Evolutionary conservation across 2,113 vertebrate species (phyloP).

Genomic region (Microtus oregoni): DNA sequence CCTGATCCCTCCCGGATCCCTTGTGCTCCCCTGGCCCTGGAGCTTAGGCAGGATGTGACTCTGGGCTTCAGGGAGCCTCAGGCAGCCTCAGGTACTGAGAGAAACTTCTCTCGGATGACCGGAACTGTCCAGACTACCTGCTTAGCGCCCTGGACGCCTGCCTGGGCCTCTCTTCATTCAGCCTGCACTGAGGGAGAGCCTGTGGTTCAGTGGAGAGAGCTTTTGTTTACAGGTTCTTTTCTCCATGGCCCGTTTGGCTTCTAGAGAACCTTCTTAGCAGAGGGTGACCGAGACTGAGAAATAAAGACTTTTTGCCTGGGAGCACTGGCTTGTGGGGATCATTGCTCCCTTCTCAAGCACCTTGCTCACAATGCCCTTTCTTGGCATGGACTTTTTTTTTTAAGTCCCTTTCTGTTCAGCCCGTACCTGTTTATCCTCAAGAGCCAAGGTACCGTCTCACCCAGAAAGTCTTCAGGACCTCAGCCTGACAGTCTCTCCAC

Average conservation of each 20-base stretch:
- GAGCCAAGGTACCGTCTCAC: neutral
- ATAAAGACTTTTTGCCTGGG: neutral
- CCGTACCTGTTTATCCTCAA: neutral
- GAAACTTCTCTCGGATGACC: neutral
- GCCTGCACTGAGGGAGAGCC: neutral
- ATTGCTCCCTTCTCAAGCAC: neutral
- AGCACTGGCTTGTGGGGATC: neutral
- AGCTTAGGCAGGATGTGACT: slow-evolving; percentile 75
- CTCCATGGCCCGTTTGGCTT: slow-evolving; percentile 8
- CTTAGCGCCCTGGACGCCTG: neutral
- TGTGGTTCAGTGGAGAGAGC: neutral
- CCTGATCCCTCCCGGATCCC: slow-evolving; percentile 73
- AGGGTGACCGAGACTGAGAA: neutral
- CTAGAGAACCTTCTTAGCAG: slow-evolving; percentile 15
- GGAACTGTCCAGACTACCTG: neutral
- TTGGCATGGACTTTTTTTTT: neutral
- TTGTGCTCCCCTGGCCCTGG: slow-evolving; percentile 34
- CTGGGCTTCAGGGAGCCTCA: slow-evolving; percentile 64
- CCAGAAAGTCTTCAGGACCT: neutral
- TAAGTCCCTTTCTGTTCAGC: neutral
- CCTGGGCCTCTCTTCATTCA: slow-evolving; percentile 46
- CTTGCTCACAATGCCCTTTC: neutral
- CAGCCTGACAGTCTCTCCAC: neutral
- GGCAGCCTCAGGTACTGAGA: slow-evolving; percentile 61
- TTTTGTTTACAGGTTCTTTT: slow-evolving; percentile 5